phyloP scores from a whole-genome alignment of 2,888 invertebrate genomes.

The Drosophila monieri region DNA sequence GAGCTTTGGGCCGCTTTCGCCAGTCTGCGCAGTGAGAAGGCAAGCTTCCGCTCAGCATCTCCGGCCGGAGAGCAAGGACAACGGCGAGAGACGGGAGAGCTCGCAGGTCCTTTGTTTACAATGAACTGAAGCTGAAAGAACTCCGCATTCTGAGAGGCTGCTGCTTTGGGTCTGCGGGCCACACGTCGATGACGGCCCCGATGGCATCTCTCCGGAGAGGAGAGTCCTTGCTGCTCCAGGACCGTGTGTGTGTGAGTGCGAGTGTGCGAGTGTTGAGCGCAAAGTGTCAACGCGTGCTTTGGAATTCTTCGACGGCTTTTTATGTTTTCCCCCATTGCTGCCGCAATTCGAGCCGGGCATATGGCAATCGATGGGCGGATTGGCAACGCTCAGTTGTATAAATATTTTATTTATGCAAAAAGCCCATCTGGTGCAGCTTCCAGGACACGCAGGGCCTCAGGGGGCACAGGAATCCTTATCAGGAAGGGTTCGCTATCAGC shows the following conservation, averaged over 20 bases:
- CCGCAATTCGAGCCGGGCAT: conserved; percentile 26
- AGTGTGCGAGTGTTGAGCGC: conserved; percentile 68
- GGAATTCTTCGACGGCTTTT: conserved; percentile 61
- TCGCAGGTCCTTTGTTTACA: conserved; percentile 70
- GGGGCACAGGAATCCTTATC: conserved; percentile 11
- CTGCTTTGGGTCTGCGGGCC: conserved; percentile 60
- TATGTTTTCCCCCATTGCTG: conserved; percentile 7
- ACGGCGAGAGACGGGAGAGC: conserved; percentile 38
- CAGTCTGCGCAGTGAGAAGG: conserved; percentile 52
- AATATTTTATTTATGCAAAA: conserved; percentile 44
- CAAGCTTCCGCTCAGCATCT: conserved; percentile 36
- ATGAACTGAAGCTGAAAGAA: conserved; percentile 41
- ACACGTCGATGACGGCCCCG: conserved; percentile 63
- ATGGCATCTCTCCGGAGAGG: conserved; percentile 68
- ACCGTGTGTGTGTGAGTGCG: conserved; percentile 25
- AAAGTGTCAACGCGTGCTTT: conserved; percentile 78
- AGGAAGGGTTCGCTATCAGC: conserved; percentile 29
- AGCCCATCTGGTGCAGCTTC: conserved; percentile 35
- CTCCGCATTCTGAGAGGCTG: conserved; percentile 45
- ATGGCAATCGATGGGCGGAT: conserved; percentile 42
- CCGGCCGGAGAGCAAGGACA: not conserved
- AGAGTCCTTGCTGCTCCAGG: conserved; percentile 44
- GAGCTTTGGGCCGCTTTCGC: conserved; percentile 51
- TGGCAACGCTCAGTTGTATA: conserved; percentile 42
- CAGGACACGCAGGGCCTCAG: conserved; percentile 2